A percentile compares a stretch with the other conserved stretches of the same genome.
Evolutionary conservation across 2,113 vertebrate genomes (phyloP).

Genomic region (Crotalus viridis): DNA sequence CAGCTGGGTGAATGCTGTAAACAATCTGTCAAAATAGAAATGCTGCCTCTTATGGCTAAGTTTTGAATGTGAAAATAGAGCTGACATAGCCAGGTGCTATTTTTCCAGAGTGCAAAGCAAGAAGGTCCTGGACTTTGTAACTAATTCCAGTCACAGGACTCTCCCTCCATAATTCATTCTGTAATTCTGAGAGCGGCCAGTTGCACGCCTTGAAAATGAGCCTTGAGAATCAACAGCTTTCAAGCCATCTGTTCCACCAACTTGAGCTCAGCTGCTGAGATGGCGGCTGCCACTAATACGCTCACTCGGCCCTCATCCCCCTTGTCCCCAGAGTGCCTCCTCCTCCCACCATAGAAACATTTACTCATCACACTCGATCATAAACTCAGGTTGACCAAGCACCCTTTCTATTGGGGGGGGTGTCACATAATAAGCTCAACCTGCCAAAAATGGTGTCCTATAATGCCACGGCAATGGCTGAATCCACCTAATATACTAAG

Average conservation of each 20-base stretch:
- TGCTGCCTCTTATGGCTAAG: background rate
- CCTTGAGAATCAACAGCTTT: background rate
- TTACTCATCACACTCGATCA: background rate
- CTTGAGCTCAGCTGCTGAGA: slow-evolving; percentile 32
- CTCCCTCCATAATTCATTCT: background rate
- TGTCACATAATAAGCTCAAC: background rate
- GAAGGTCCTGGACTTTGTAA: background rate
- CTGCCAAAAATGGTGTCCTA: fast-evolving
- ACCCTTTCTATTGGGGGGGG: background rate
- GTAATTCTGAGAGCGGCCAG: background rate
- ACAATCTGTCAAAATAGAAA: background rate
- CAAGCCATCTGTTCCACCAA: fast-evolving
- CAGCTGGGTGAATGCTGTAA: background rate
- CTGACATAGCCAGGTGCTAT: background rate
- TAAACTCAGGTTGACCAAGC: background rate
- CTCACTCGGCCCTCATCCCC: background rate
- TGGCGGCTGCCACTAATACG: background rate
- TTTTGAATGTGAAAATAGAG: background rate
- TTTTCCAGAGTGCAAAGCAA: background rate
- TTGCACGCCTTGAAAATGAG: background rate
- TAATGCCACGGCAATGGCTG: background rate
- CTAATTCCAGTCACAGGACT: background rate
- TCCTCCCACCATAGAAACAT: background rate
- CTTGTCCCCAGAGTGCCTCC: background rate
- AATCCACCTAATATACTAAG: background rate